Percentiles rank a stretch among this genome's conserved stretches.
phyloP scores from a whole-genome alignment of 2,888 invertebrate genomes.

The Mellilla xanthometata region DNA sequence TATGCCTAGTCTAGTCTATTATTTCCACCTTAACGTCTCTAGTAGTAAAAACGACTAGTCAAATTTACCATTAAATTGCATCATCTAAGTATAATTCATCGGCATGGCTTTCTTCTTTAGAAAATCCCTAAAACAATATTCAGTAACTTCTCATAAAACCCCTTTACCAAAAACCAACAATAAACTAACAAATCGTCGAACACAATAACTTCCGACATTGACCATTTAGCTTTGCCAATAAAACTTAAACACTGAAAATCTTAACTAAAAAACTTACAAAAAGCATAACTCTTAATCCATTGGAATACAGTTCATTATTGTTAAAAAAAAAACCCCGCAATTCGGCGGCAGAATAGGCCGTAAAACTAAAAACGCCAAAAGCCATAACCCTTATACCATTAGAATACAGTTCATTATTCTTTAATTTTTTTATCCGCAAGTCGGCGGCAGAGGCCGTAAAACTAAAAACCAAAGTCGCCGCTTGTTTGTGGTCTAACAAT shows the following conservation, averaged over 20 bases:
- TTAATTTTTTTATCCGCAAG: neutral
- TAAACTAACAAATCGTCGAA: constrained; percentile 31
- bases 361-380: constrained; percentile 27
- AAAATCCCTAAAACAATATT: constrained; percentile 5
- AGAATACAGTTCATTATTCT: neutral
- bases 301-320: neutral
- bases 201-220: constrained; percentile 30
- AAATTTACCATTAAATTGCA: too few species aligned
- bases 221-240: constrained; percentile 58
- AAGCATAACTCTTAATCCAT: too few species aligned
- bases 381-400: too few species aligned
- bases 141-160: constrained; percentile 5
- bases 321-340: neutral
- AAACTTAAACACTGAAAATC: constrained; percentile 51
- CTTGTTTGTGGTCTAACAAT: constrained; percentile 61
- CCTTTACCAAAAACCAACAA: constrained; percentile 17
- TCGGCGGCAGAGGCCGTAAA: constrained; percentile 21
- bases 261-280: constrained; percentile 24
- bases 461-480: constrained; percentile 31
- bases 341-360: constrained; percentile 16
- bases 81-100: too few species aligned
- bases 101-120: constrained; percentile 2
- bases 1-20: too few species aligned
- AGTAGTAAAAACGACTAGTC: too few species aligned
- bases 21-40: too few species aligned